Evolutionary conservation across 1,140 invertebrate species (phyloP).

Genomic region (Drosophila bifasciata): DNA sequence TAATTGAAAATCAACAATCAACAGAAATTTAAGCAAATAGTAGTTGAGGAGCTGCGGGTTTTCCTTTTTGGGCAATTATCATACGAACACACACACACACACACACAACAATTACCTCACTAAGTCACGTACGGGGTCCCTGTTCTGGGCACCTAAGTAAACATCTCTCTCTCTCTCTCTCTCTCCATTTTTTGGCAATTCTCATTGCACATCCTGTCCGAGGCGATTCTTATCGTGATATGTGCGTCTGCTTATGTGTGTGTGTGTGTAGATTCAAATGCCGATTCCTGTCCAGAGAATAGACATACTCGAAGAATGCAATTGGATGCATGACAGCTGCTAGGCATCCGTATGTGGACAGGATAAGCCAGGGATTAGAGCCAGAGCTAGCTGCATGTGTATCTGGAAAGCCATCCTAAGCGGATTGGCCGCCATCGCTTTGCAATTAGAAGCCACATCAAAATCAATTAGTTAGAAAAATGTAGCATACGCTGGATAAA

Average conservation of each 20-base stretch:
- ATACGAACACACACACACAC: constrained; percentile 15
- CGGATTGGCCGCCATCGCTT: too few species aligned
- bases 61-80: constrained; percentile 46
- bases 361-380: constrained; percentile 55
- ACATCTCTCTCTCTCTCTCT: too few species aligned
- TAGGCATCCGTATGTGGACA: constrained; percentile 31
- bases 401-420: too few species aligned
- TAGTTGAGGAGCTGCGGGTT: constrained; percentile 37
- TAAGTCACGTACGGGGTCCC: constrained; percentile 66
- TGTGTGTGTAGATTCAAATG: constrained; percentile 45
- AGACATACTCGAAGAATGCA: constrained; percentile 8
- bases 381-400: constrained; percentile 9
- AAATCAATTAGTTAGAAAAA: too few species aligned
- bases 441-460: too few species aligned
- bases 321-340: constrained; percentile 54
- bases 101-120: constrained; percentile 54
- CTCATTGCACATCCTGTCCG: constrained; percentile 61
- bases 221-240: constrained; percentile 65
- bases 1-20: constrained; percentile 80
- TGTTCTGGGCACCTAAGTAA: constrained; percentile 56
- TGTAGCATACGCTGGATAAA: too few species aligned
- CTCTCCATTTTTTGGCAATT: constrained; percentile 62
- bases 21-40: constrained; percentile 64
- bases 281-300: constrained; percentile 46
- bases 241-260: constrained; percentile 20